These are phyloP conservation scores for Spizaetus ornatus DNA, from an alignment of 2,113 vertebrate species.

Conservation along the genomic window DNA sequence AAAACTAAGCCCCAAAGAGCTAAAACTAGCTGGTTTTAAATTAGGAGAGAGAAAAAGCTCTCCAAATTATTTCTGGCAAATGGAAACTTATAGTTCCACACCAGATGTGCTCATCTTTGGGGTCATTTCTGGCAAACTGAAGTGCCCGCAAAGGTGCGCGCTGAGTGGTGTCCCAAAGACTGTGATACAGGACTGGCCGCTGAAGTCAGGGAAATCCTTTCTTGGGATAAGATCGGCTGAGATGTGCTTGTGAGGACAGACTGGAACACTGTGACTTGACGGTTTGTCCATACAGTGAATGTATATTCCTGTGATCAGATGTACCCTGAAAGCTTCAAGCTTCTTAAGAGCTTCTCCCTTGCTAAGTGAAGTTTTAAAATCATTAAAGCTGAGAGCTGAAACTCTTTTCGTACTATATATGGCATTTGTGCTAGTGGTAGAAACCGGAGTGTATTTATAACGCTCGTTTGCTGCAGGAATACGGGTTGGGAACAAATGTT, in stretches of 20 bases:
- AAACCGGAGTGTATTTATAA: slow-evolving; percentile 31
- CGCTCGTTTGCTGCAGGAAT: neutral
- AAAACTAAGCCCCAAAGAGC: neutral
- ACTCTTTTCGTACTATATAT: slow-evolving; percentile 40
- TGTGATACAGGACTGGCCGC: neutral
- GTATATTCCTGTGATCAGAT: neutral
- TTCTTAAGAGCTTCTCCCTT: neutral
- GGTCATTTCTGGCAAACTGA: neutral
- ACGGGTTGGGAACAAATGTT: slow-evolving; percentile 17
- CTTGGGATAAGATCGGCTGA: neutral
- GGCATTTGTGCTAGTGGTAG: neutral
- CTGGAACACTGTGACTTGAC: neutral
- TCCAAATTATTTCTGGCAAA: neutral
- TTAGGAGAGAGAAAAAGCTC: neutral
- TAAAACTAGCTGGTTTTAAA: slow-evolving; percentile 6
- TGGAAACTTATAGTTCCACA: neutral
- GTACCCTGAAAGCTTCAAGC: neutral
- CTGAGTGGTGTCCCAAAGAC: neutral
- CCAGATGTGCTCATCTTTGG: neutral
- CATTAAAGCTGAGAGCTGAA: neutral
- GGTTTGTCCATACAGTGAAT: neutral
- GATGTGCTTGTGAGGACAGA: neutral
- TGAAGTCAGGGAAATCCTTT: neutral
- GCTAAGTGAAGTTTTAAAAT: neutral
- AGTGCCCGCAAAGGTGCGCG: neutral